These are phyloP conservation scores for Panorpa germanica DNA, from an alignment of 2,888 invertebrate species.

Conservation along the genomic window DNA sequence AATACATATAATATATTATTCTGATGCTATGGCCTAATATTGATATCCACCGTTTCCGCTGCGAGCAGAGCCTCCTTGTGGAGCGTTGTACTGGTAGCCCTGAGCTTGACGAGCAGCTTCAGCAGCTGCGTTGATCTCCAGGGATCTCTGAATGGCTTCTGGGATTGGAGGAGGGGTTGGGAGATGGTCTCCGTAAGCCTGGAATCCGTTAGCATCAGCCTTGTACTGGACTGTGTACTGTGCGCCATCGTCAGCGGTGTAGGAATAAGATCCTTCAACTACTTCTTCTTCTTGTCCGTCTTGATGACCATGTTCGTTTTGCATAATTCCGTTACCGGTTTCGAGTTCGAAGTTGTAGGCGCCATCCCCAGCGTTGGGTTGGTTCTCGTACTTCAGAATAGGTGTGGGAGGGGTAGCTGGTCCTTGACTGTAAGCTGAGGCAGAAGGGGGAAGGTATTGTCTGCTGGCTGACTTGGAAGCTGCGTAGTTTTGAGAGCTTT, in stretches of 20 bases:
- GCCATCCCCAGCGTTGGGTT: constrained; percentile 41
- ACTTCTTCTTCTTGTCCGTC: constrained; percentile 31
- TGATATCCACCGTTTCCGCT: too few species aligned
- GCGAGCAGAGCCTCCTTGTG: too few species aligned
- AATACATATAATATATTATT: too few species aligned
- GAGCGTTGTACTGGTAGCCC: too few species aligned
- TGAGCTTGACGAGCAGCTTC: too few species aligned
- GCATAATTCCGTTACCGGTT: constrained; percentile 44
- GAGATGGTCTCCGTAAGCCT: constrained; percentile 55
- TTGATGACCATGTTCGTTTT: constrained; percentile 26
- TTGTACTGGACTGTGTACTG: constrained; percentile 44
- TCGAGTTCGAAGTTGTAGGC: constrained; percentile 45
- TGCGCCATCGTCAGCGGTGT: constrained; percentile 38
- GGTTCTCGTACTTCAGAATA: constrained; percentile 36
- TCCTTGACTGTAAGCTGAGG: constrained; percentile 12
- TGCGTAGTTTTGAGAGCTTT: not conserved
- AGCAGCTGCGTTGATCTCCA: constrained; percentile 12
- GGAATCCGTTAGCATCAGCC: constrained; percentile 60
- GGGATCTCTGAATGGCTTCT: constrained; percentile 17
- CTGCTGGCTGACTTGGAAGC: constrained; percentile 1
- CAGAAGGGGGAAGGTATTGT: too few species aligned
- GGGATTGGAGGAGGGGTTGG: constrained; percentile 61
- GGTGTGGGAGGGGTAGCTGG: too few species aligned
- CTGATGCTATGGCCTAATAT: too few species aligned
- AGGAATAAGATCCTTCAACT: constrained; percentile 41